Evolutionary conservation across 1,140 invertebrate species (phyloP).

Genomic region (Galendromus occidentalis): DNA sequence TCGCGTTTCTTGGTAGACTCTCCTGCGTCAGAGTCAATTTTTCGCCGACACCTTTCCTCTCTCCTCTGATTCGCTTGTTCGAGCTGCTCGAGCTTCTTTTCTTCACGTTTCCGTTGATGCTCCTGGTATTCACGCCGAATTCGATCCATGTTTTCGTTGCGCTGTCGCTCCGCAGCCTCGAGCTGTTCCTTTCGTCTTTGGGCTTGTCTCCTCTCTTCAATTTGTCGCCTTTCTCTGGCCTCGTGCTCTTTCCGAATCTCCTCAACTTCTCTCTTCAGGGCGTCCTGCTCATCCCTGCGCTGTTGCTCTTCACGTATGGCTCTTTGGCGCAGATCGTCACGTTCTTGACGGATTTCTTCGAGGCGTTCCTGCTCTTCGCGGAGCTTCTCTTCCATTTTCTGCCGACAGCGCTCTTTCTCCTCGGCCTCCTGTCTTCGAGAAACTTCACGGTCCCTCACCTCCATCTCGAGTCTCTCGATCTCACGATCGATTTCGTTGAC

Average conservation of each 20-base stretch:
- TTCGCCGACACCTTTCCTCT: no score
- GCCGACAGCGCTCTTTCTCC: neutral
- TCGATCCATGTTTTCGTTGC: no score
- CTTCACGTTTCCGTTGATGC: no score
- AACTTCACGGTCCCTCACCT: neutral
- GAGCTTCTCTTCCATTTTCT: neutral
- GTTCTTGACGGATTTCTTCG: neutral
- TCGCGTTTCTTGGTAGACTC: no score
- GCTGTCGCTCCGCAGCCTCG: no score
- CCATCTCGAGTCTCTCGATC: neutral
- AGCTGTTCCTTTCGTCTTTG: no score
- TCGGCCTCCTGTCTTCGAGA: neutral
- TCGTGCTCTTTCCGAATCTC: slow-evolving; percentile 1
- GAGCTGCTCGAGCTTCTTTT: no score
- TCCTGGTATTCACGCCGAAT: no score
- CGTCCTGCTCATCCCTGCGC: neutral
- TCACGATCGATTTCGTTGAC: slow-evolving; percentile 7
- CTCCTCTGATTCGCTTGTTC: no score
- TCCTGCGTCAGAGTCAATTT: no score
- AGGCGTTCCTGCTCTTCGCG: neutral
- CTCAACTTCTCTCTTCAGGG: neutral
- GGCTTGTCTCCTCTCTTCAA: neutral
- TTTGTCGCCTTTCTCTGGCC: neutral
- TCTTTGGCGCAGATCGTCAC: neutral
- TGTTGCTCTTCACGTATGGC: neutral